These are phyloP conservation scores for Halcyon malimbica DNA, from an alignment of 2,113 vertebrate species.

Conservation along the genomic window DNA sequence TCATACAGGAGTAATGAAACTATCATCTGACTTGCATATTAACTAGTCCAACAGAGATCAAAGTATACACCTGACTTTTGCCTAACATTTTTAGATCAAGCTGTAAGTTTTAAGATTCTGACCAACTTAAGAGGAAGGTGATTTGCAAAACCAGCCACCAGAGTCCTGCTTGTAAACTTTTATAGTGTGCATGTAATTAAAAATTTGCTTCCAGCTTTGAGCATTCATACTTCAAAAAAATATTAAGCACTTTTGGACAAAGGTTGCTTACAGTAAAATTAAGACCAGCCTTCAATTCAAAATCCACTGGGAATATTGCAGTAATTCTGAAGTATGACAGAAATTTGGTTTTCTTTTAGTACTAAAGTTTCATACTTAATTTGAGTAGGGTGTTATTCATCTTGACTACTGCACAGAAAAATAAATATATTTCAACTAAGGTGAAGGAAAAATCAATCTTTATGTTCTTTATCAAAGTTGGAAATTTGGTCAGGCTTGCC, in stretches of 20 bases:
- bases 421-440: neutral
- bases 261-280: neutral
- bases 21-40: slow-evolving; percentile 5
- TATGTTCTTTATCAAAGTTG: neutral
- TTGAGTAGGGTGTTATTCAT: neutral
- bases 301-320: neutral
- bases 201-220: slow-evolving; percentile 24
- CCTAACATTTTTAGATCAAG: neutral
- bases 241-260: neutral
- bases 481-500: neutral
- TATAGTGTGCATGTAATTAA: neutral
- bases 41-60: neutral
- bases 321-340: neutral
- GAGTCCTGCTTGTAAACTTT: slow-evolving; percentile 6
- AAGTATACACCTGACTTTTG: neutral
- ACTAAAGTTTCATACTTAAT: neutral
- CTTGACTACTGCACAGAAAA: neutral
- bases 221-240: neutral
- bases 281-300: neutral
- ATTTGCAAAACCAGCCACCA: slow-evolving; percentile 26
- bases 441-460: neutral
- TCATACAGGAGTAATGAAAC: slow-evolving; percentile 3
- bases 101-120: neutral
- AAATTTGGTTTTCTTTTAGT: neutral
- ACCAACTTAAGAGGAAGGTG: neutral